Conservation (phyloP, 2,797 vertebrate genomes). For the Centroberyx gerrardi region DNA sequence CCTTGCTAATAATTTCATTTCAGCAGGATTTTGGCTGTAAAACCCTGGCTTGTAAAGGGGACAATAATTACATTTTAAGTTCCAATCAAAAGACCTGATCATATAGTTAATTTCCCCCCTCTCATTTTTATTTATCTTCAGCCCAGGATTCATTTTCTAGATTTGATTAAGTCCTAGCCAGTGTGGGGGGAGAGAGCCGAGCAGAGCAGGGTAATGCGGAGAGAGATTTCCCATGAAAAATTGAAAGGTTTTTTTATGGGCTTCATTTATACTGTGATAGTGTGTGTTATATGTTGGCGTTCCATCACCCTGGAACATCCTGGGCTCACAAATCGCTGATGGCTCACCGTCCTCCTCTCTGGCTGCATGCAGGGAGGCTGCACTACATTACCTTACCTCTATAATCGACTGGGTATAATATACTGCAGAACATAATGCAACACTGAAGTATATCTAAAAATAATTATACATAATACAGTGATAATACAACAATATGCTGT, state of each 20-base stretch:
- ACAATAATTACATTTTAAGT: conserved; percentile 50
- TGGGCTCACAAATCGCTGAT: conserved; percentile 12
- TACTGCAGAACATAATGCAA: conserved; percentile 28
- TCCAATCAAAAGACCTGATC: conserved; percentile 48
- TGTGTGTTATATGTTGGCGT: conserved; percentile 28
- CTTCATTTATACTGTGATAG: conserved; percentile 50
- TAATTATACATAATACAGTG: conserved; percentile 29
- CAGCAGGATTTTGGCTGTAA: conserved; percentile 26
- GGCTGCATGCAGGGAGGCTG: conserved; percentile 13
- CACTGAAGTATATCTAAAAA: conserved; percentile 30
- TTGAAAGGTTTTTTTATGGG: conserved; percentile 29
- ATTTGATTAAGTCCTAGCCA: conserved; percentile 52
- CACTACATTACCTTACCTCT: conserved; percentile 1
- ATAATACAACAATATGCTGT: conserved; percentile 9
- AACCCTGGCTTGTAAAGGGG: conserved; percentile 25
- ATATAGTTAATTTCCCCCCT: conserved; percentile 34
- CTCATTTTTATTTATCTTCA: conserved; percentile 50
- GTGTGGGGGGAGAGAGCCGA: conserved; percentile 46
- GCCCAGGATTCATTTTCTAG: conserved; percentile 50
- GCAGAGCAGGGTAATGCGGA: conserved; percentile 28
- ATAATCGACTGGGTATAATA: conserved; percentile 10
- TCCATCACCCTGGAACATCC: conserved; percentile 27
- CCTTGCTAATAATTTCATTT: conserved; percentile 55
- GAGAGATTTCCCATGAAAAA: conserved; percentile 39
- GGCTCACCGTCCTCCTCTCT: conserved; percentile 9